These are phyloP conservation scores for Stichopus chloronotus DNA, from an alignment of 35 echinoderm and acorn worm species.

Conservation along the genomic window DNA sequence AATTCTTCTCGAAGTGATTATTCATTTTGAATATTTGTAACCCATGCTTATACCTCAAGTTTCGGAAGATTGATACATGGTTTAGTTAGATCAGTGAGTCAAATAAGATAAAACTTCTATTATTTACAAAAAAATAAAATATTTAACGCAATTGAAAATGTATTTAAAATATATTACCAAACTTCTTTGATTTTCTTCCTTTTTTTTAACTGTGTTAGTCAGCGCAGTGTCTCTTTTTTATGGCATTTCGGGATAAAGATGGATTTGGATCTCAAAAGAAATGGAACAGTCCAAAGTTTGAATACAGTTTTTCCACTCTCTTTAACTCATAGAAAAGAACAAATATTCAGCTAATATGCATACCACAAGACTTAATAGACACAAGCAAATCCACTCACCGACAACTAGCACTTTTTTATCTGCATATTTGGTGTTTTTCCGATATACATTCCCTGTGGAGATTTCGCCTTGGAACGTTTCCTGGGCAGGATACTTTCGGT, in stretches of 20 bases:
- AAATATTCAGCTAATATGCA: too few species aligned
- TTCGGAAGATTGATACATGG: neutral
- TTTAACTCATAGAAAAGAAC: too few species aligned
- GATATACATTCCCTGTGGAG: conserved; percentile 54
- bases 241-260: neutral
- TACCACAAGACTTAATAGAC: neutral
- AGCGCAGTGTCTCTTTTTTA: too few species aligned
- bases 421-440: conserved; percentile 51
- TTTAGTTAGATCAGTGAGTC: neutral
- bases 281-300: too few species aligned
- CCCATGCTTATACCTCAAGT: too few species aligned
- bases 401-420: conserved; percentile 75
- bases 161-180: too few species aligned
- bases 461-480: conserved; percentile 71
- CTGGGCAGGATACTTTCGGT: conserved; percentile 68
- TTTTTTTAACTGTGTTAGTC: too few species aligned
- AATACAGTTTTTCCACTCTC: neutral
- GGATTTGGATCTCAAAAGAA: neutral
- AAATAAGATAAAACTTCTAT: neutral
- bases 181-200: too few species aligned
- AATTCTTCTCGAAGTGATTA: neutral
- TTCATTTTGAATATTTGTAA: neutral
- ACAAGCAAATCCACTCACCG: conserved; percentile 45
- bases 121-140: too few species aligned
- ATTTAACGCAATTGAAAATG: too few species aligned